Percentiles rank a stretch among this genome's conserved stretches.
Evolutionary conservation across 2,797 vertebrate genomes (phyloP).

Genomic region (Xenopus petersii): DNA sequence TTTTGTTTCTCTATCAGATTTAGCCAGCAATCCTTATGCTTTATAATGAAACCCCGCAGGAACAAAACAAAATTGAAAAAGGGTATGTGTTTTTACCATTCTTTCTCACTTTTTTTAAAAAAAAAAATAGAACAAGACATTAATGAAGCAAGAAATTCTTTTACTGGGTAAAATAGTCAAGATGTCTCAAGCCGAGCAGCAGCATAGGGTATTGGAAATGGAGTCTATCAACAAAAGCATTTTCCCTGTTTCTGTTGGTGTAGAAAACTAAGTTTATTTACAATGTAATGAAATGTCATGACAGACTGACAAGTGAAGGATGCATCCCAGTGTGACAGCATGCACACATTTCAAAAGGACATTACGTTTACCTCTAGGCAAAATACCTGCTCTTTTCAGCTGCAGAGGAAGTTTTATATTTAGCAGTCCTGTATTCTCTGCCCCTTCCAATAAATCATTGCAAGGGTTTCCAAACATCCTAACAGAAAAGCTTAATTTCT

Average conservation of each 20-base stretch:
- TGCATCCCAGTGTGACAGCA: conserved; percentile 36
- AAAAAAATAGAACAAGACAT: no score
- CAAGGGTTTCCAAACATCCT: conserved; percentile 25
- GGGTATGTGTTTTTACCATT: no score
- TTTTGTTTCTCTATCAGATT: no score
- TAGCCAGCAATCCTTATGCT: no score
- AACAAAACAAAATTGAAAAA: no score
- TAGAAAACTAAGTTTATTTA: conserved; percentile 19
- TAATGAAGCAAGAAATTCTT: no score
- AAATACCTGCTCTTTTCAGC: conserved; percentile 42
- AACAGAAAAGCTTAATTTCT: conserved; percentile 4
- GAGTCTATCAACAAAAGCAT: not conserved
- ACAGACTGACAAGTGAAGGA: conserved; percentile 33
- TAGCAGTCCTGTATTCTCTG: conserved; percentile 34
- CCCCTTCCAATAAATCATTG: conserved; percentile 42
- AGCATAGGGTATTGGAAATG: not conserved
- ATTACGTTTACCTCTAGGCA: conserved; percentile 38
- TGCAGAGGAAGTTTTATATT: conserved; percentile 35
- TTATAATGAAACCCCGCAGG: no score
- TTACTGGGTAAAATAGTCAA: not conserved
- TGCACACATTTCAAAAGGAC: conserved; percentile 42
- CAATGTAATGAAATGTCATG: conserved; percentile 20
- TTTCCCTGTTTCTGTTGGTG: not conserved
- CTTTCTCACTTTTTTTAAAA: no score
- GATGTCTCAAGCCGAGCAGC: not conserved